These are phyloP conservation scores for Heterotis niloticus DNA, from an alignment of 2,113 vertebrate genomes.

Conservation along the genomic window DNA sequence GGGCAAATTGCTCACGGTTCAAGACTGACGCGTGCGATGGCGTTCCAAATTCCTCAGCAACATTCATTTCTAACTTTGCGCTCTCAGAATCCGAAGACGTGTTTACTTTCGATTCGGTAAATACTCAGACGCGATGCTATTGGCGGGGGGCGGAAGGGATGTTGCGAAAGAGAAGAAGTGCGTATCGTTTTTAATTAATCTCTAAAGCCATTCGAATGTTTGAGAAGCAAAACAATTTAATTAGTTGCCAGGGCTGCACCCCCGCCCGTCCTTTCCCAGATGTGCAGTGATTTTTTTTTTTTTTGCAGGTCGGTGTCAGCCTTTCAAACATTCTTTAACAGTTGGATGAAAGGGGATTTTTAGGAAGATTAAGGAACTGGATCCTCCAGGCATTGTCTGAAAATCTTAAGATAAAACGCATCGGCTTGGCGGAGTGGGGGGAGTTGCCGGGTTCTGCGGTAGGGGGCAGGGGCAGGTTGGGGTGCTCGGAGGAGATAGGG, in stretches of 20 bases:
- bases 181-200: conserved; percentile 67
- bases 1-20: background rate
- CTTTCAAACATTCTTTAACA: conserved; percentile 93
- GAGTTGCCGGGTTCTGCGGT: conserved; percentile 22
- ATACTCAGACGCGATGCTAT: conserved; percentile 7
- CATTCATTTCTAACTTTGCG: too few relatives aligned
- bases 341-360: conserved; percentile 86
- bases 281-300: conserved; percentile 60
- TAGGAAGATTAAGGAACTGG: conserved; percentile 88
- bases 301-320: conserved; percentile 68
- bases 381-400: conserved; percentile 91
- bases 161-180: background rate
- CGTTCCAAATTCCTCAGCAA: too few relatives aligned
- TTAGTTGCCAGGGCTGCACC: conserved; percentile 71
- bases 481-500: conserved; percentile 14
- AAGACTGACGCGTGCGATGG: too few relatives aligned
- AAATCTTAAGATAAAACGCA: conserved; percentile 84
- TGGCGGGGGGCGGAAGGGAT: background rate
- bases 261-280: conserved; percentile 47
- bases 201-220: conserved; percentile 83
- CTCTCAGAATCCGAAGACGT: background rate
- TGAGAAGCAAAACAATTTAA: conserved; percentile 85
- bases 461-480: conserved; percentile 21
- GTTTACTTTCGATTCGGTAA: background rate
- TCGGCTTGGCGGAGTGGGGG: conserved; percentile 39